Evolutionary conservation across 2,888 invertebrate species (phyloP), one percentile per base, ranked within the genome.

Genomic region (Ligdia adustata): DNA sequence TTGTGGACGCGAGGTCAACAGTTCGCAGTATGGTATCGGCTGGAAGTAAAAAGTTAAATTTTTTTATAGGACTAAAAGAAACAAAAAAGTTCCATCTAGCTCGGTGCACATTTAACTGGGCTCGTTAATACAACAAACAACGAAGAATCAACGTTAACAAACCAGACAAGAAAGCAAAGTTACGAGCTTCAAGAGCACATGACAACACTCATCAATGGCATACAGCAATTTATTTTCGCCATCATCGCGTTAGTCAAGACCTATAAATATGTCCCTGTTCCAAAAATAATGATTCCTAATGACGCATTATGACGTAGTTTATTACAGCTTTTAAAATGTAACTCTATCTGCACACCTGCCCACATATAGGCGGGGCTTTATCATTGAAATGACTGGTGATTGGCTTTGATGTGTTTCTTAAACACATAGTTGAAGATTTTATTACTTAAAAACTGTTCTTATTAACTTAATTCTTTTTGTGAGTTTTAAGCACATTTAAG

Each of bases 391-490:
- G 20, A 46, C 27, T 33, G 14, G 47, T 29, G 42, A 57, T 57
- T 51, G 52, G 58, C 53, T 29, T 39, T 33, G 18, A 46, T 48
- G 45, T 39, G 38, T 37, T 53, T 50, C 32, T 44, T 52, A 48
- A 41, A 52, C 41, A 27, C 12, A n/a, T n/a, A n/a, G n/a, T n/a
- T n/a, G n/a, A n/a, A n/a, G n/a, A n/a, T n/a, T n/a, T n/a, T n/a
- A n/a, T n/a, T n/a, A n/a, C n/a, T n/a, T n/a, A n/a, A n/a, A n/a
- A n/a, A n/a, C n/a, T n/a, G n/a, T n/a, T n/a, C n/a, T n/a, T n/a
- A n/a, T n/a, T n/a, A n/a, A n/a, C n/a, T n/a, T n/a, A n/a, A n/a
- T n/a, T n/a, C n/a, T n/a, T n/a, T n/a, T n/a, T n/a, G n/a, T n/a
- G n/a, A n/a, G n/a, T n/a, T n/a, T n/a, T n/a, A n/a, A n/a, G n/a